Conservation (phyloP, 2,797 vertebrate genomes). For the Micrastur ruficollis region DNA sequence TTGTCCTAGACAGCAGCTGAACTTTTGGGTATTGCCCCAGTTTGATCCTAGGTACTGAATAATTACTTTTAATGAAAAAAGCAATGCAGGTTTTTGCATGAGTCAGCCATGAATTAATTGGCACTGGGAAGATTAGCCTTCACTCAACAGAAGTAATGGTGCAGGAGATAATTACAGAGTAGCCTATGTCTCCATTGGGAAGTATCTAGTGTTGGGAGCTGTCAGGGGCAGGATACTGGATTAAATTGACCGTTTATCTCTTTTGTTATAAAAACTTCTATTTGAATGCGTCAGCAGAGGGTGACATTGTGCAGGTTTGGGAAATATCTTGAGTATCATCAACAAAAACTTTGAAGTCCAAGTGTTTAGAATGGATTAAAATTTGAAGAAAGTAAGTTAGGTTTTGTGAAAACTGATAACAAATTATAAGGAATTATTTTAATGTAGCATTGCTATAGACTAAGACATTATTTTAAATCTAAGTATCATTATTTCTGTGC, state of each 20-base stretch:
- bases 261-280: background rate
- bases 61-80: background rate
- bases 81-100: background rate
- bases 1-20: background rate
- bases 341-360: background rate
- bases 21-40: background rate
- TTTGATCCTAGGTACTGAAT: background rate
- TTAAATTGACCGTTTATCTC: background rate
- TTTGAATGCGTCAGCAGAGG: conserved; percentile 44
- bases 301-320: background rate
- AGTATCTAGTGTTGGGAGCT: background rate
- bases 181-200: background rate
- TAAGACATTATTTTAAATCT: background rate
- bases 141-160: background rate
- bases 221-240: background rate
- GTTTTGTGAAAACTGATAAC: background rate
- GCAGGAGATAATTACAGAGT: background rate
- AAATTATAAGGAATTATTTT: background rate
- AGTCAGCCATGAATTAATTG: background rate
- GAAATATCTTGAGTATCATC: background rate
- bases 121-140: background rate
- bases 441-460: background rate
- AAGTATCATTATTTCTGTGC: background rate
- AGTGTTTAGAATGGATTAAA: background rate
- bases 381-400: background rate